Evolutionary conservation across 92 coral and sea anemone species (phyloP), one percentile per base, ranked within the genome.

Genomic region (Paramuricea clavata): DNA sequence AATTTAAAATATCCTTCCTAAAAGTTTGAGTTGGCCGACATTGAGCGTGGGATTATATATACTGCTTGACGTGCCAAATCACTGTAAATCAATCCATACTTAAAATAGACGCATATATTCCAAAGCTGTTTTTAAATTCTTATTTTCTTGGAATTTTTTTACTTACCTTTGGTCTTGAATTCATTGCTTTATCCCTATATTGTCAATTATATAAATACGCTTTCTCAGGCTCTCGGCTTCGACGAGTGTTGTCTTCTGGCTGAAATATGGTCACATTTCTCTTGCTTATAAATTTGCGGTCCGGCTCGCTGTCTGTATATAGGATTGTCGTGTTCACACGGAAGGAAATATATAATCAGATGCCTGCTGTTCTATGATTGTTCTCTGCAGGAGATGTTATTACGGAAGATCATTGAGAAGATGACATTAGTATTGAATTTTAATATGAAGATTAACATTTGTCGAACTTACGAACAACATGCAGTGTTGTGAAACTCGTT

Each of bases 291-390:
- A 39, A 7, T 22, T 25, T 22, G 78, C 28, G 50, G 50, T 39
- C 78, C 35, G 31, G 31, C 30, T 41, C 5, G 44, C 52, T 44
- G 43, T 39, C 76, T 28, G 76, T 10, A 33, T n/a, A 34, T 61
- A 34, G 32, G 78, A n/a, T 74, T 74, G 28, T 13, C 30, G 5
- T 23, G 11, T 43, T 65, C 39, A 19, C 59, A 28, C 81, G 60
- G 81, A 74, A 41, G 81, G 81, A 74, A 74, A 13, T n/a, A n/a
- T n/a, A n/a, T 74, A 36, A 74, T 74, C 60, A 74, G 60, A 15
- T 2, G 11, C 81, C 0, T 28, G 60, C 60, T 30, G 57, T 10
- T 41, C 22, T 28, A 30, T 4, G 35, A 49, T 43, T 17, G n/a
- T 16, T 41, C 12, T 4, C 60, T 10, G 5, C 12, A 28, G 34